Percentiles rank a stretch among this genome's conserved stretches.
These are phyloP conservation scores for Triplophysa siluroides DNA, from an alignment of 2,113 vertebrate genomes.

Conservation along the genomic window DNA sequence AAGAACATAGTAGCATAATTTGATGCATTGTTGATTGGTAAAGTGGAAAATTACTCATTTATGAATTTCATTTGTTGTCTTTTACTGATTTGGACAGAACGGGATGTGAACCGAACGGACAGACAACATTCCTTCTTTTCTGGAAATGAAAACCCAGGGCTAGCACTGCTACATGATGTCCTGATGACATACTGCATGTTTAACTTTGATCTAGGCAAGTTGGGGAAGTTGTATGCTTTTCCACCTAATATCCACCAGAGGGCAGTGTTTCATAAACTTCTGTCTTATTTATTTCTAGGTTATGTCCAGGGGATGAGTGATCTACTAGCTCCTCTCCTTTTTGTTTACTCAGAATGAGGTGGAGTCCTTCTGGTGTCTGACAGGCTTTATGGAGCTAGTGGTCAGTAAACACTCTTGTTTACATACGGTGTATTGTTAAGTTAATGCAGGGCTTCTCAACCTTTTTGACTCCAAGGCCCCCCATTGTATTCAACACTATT, in stretches of 20 bases:
- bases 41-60: not conserved
- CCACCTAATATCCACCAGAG: conserved; percentile 6
- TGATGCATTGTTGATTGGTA: no score
- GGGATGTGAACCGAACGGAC: conserved; percentile 88
- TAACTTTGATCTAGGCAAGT: conserved; percentile 86
- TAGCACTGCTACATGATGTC: conserved; percentile 84
- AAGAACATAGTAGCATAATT: no score
- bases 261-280: conserved; percentile 8
- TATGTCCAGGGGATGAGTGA: conserved; percentile 95
- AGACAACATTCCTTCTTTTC: conserved; percentile 88
- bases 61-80: conserved; percentile 5
- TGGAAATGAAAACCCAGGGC: conserved; percentile 83
- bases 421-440: not conserved
- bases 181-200: conserved; percentile 95
- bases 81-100: conserved; percentile 71
- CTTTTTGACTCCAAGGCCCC: no score
- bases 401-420: conserved; percentile 64
- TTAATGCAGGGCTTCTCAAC: not conserved
- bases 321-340: conserved; percentile 87
- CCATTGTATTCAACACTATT: no score
- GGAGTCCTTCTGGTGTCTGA: conserved; percentile 93
- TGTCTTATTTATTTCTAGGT: conserved; percentile 65
- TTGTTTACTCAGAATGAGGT: conserved; percentile 88
- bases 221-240: not conserved
- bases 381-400: conserved; percentile 89